Base-by-base conservation (phyloP, 2,113 vertebrate genomes). In the Semnornis frantzii region DNA sequence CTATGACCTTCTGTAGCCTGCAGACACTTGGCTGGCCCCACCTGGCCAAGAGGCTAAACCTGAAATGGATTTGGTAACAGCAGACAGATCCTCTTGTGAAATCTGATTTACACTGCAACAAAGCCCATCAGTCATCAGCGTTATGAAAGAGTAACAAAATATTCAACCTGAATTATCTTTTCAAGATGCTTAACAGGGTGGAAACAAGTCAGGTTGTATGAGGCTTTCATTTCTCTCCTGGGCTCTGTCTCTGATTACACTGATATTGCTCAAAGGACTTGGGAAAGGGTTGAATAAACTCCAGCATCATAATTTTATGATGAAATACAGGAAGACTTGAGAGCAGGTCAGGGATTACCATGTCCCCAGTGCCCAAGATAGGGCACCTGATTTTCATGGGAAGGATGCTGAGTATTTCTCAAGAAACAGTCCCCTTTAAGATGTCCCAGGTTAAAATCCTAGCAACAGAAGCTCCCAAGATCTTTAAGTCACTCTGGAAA, bases 71-170 rank as follows among this genome's bases (percentile, higher is more conserved):
- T 85, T 2, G 6, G 73, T 78, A 66, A 82, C 65, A 91, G 82
- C 65, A 85, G 57, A 85, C 70, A 89, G 82, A 95, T 91, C 69
- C 55, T 62, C 63, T 93, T 27, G 1, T 88, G 94, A 92, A 52
- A 78, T 50, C 65, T 81, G 69, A 88, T 80, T 86, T 86, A 84
- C 11, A 14, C 70, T 23, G 73, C 80, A 59, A 92, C 73, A 84
- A 84, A 91, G 80, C 54, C 69, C 44, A 37, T 82, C 1, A 12
- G 62, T 86, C 82, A 83, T 34, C 62, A 78, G 70, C 0, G 0
- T 78, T 92, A 75, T 76, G 70, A 93, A 90, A 91, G 44, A 84
- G 87, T 93, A 96, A 93, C 87, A 84, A 82, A 95, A 92, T 95
- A 95, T 65, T 70, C 66, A 42, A 63, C 63, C 46, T 37, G 74